Conservation (phyloP, 2,797 vertebrate species). For the Merluccius polli region DNA sequence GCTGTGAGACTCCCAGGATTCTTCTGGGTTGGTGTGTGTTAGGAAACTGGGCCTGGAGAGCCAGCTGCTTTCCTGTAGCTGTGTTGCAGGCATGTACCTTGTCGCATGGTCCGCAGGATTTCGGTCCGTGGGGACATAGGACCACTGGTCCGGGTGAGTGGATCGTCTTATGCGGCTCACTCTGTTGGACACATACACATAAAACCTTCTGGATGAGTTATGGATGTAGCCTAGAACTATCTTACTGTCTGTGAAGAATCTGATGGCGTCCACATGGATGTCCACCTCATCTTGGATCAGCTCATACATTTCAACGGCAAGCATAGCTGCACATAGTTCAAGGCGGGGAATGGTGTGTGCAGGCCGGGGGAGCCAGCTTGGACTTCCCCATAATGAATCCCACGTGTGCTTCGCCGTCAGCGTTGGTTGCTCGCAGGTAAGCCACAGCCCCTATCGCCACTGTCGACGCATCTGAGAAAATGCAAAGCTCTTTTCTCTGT, state of each 20-base stretch:
- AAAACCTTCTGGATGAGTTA: background rate
- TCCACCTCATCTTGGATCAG: background rate
- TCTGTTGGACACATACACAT: background rate
- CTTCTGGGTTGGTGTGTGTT: background rate
- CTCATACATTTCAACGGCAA: background rate
- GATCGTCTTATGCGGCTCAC: background rate
- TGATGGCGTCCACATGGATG: background rate
- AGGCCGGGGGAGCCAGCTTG: background rate
- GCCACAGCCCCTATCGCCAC: background rate
- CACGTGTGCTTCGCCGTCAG: background rate
- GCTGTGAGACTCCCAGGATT: background rate
- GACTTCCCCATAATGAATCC: slow-evolving; percentile 1
- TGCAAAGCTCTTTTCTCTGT: background rate
- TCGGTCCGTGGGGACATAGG: background rate
- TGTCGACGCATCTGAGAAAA: background rate
- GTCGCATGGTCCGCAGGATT: background rate
- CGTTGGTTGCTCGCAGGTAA: background rate
- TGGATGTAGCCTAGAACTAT: background rate
- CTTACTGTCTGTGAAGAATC: background rate
- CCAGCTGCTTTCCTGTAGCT: background rate
- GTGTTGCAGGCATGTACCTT: background rate
- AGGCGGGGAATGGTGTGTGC: background rate
- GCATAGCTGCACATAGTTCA: background rate
- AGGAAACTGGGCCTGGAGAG: background rate
- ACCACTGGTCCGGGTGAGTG: background rate